phyloP scores from a whole-genome alignment of 1,140 invertebrate species.

The Papilio helenus region DNA sequence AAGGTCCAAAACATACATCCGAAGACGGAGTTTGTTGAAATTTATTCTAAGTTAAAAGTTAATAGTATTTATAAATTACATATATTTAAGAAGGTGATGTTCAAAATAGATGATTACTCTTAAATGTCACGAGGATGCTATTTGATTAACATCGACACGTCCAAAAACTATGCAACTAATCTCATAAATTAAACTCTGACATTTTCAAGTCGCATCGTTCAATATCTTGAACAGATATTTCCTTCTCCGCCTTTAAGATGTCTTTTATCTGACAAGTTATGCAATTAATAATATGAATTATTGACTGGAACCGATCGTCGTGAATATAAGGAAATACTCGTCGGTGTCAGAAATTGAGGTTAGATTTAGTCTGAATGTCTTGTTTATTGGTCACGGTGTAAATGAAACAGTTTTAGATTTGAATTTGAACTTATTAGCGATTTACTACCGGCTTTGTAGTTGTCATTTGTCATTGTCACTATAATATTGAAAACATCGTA shows the following conservation, averaged over 20 bases:
- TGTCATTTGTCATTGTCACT: no score
- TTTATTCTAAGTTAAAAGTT: no score
- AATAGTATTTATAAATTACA: not conserved
- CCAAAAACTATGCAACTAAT: conserved; percentile 11
- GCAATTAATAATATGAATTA: conserved; percentile 12
- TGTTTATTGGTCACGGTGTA: not conserved
- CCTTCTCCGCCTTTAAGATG: not conserved
- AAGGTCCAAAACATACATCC: not conserved
- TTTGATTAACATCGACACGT: not conserved
- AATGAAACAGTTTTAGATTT: not conserved
- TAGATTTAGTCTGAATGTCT: not conserved
- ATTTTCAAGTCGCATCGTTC: not conserved
- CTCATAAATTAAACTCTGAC: conserved; percentile 17
- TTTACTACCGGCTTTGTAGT: not conserved
- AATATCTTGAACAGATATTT: conserved; percentile 1
- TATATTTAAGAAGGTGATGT: not conserved
- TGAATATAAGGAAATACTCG: not conserved
- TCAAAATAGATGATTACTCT: conserved; percentile 3
- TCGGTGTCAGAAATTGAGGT: not conserved
- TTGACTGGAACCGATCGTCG: not conserved
- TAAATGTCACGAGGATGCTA: conserved; percentile 16
- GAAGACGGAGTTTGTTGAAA: not conserved
- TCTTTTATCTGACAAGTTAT: not conserved
- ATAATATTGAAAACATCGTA: not conserved
- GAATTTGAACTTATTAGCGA: not conserved